These are phyloP conservation scores for Orchestia grillus DNA, from an alignment of 1,140 invertebrate genomes.

Conservation along the genomic window DNA sequence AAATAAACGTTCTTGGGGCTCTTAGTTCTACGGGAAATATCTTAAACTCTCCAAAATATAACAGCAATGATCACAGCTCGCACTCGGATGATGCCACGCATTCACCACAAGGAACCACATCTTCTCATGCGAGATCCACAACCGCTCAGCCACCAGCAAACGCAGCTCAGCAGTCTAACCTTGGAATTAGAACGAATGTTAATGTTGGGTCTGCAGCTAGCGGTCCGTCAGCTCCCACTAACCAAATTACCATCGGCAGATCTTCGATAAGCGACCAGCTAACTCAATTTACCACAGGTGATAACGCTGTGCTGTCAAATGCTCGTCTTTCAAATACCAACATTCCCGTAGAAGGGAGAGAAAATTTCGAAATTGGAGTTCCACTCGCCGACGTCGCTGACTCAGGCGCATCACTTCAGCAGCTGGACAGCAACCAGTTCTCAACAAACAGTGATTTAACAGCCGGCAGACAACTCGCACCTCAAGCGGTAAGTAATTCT, in stretches of 20 bases:
- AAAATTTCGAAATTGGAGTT: constrained; percentile 15
- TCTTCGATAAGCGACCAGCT: constrained; percentile 13
- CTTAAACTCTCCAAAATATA: constrained; percentile 38
- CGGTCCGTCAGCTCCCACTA: background rate
- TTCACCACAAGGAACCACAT: background rate
- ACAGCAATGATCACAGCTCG: background rate
- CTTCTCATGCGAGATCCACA: background rate
- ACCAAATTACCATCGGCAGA: background rate
- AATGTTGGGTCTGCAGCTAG: background rate
- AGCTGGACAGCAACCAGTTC: background rate
- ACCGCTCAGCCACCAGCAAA: background rate
- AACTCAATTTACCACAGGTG: background rate
- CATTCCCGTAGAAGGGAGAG: background rate
- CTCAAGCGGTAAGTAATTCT: constrained; percentile 15
- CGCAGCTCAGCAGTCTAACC: background rate
- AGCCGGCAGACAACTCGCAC: background rate
- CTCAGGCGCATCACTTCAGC: background rate
- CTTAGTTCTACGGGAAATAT: constrained; percentile 42
- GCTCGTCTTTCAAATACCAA: background rate
- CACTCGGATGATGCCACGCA: background rate
- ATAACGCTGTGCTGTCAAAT: background rate
- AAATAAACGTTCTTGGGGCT: constrained; percentile 38
- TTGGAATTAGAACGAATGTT: background rate
- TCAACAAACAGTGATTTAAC: background rate
- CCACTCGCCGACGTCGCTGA: background rate